Conservation (phyloP, 2,888 invertebrate species). For the Tipula confusa region DNA sequence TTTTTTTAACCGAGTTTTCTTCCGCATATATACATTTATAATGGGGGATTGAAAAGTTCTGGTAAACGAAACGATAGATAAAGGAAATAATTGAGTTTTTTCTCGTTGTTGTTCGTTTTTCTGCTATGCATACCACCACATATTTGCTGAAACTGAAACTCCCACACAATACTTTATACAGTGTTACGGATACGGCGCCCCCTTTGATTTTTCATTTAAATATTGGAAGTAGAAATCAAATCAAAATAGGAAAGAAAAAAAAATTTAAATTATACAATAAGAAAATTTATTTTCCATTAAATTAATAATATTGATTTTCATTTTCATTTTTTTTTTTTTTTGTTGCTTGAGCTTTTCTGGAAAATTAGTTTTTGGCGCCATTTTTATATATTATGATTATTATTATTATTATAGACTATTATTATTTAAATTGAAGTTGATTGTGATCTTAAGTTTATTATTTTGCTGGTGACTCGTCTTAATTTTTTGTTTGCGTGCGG, state of each 20-base stretch:
- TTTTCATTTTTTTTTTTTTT: background rate
- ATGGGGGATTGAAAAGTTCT: background rate
- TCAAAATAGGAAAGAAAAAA: background rate
- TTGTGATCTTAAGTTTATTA: background rate
- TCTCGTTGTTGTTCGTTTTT: background rate
- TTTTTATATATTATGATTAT: background rate
- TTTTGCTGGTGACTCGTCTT: conserved; percentile 25
- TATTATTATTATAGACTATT: background rate
- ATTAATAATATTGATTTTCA: conserved; percentile 3
- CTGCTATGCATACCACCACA: background rate
- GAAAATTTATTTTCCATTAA: conserved; percentile 25
- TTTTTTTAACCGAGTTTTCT: background rate
- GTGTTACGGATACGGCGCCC: background rate
- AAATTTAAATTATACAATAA: conserved; percentile 20
- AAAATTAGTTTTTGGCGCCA: conserved; percentile 15
- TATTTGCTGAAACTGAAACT: background rate
- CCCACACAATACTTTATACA: background rate
- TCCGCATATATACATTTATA: background rate
- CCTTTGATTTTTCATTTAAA: background rate
- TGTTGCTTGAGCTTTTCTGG: background rate
- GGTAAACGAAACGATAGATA: background rate
- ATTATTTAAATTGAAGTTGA: conserved; percentile 12
- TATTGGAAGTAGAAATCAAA: conserved; percentile 3
- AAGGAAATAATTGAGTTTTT: background rate
- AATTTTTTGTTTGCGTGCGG: background rate